Percentiles rank a stretch among this genome's conserved stretches.
These are phyloP conservation scores for Lasiurus borealis DNA, from an alignment of 2,113 vertebrate species.

Conservation along the genomic window DNA sequence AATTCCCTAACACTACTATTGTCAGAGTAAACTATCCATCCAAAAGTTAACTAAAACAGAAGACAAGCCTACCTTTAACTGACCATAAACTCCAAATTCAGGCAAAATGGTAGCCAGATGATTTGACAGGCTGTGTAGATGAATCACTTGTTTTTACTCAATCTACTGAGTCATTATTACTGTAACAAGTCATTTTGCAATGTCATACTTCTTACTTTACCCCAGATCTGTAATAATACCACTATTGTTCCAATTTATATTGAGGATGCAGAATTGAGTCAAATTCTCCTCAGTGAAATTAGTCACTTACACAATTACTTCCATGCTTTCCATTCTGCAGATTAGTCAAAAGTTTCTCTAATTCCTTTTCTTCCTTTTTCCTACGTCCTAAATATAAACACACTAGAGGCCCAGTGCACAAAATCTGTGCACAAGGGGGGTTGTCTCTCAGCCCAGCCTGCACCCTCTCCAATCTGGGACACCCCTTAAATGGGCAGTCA, in stretches of 20 bases:
- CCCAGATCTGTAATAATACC: not conserved
- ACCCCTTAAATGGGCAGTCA: no score
- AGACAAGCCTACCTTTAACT: not conserved
- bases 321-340: slow-evolving; percentile 18
- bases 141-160: slow-evolving; percentile 82
- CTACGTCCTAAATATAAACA: slow-evolving; percentile 2
- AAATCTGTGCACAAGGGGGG: no score
- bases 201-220: slow-evolving; percentile 54
- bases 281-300: slow-evolving; percentile 38
- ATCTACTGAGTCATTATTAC: slow-evolving; percentile 84
- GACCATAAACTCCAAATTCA: slow-evolving; percentile 77
- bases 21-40: not conserved
- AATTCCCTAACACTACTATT: not conserved
- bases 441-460: no score
- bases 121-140: slow-evolving; percentile 58
- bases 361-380: not conserved
- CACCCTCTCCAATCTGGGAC: no score
- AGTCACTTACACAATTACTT: slow-evolving; percentile 2
- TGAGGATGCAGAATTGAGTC: not conserved
- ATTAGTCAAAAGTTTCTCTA: not conserved
- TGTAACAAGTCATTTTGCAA: slow-evolving; percentile 77
- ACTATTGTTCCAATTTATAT: not conserved
- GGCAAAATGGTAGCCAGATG: slow-evolving; percentile 78
- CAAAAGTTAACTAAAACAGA: slow-evolving; percentile 59
- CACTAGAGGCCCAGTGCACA: no score